Base-by-base conservation (phyloP, 92 coral and sea anemone species). In the Epizoanthus illoricatus region DNA sequence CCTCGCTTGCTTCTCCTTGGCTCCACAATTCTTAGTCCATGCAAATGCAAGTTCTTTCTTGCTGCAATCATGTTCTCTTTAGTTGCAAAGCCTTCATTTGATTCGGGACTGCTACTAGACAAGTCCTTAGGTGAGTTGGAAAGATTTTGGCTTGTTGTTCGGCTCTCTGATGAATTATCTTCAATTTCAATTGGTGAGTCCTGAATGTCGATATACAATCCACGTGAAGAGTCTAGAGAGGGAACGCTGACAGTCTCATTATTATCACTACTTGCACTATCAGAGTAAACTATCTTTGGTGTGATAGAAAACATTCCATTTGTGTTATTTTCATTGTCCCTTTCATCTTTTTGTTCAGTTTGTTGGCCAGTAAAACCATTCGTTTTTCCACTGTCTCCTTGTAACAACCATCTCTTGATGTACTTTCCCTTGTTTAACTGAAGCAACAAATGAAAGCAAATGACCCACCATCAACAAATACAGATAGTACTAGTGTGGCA, bases 371-470 rank as follows among this genome's bases (percentile, higher is more conserved):
- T 78, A 21, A 78, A 71, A 56, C 33, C 39, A 54, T 19, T 47
- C 7, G 54, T 56, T 69, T 72, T 71, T 18, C 39, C 58, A 54
- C 75, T 39, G 13, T 67, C 59, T 23, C 70, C 84, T 40, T 42
- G 85, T 12, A 61, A 62, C 47, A 84, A 73, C 88, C 87, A 93
- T 42, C 55, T 78, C 57, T 91, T 86, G 63, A 89, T 49, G 71
- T 89, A 89, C 64, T 88, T 84, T 81, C 66, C 80, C 80, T 89
- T 91, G 87, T 85, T 87, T 21, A 93, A 78, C 97, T 93, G 73
- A 62, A 58, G 79, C 49, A 54, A 33, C 39, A 54, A 24, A 67
- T 40, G 4, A 54, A 54, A 18, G 12, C 12, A 39, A 56, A 56
- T 43, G 2, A 52, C 10, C 2, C 12, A 12, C 56, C 56, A 5